Base-by-base conservation (phyloP, 2,797 vertebrate species). In the Mallotus villosus region DNA sequence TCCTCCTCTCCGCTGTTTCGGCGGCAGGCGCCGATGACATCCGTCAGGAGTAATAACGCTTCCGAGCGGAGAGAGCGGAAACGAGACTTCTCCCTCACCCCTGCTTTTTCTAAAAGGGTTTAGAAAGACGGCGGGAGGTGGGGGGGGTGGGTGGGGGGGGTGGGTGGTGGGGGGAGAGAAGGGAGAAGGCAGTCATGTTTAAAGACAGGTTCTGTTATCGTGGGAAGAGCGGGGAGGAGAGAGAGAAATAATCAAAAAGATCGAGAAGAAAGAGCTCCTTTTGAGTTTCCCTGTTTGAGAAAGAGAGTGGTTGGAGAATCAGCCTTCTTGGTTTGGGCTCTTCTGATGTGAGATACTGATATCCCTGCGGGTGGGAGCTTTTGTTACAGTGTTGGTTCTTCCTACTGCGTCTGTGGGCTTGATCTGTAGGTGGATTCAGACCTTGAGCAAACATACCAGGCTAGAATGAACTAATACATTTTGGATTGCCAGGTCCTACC, bases 21-120 rank as follows among this genome's bases (percentile, higher is more conserved):
- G 65, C 81, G n/a, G n/a, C n/a, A n/a, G n/a, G n/a, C 72, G 17
- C 55, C 51, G 53, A 68, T 60, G 64, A 34, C 64, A 82, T 88
- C 86, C 80, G 74, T 90, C 87, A 87, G 80, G 86, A 82, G 82
- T 85, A 83, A 86, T 84, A 82, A 81, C 72, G 69, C 66, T 73
- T 68, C 67, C 77, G 73, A 63, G 55, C 62, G 67, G 70, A 60
- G 70, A 60, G 22, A 77, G 37, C 59, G 34, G 68, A 71, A 51
- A 63, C 66, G 72, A 74, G 70, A 74, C 71, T 67, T 84, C 59
- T 80, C 58, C 22, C 59, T 60, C 59, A 60, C 14, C 59, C 9
- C 59, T 25, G 12, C 21, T 14, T 25, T 60, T 19, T 17, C 14
- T 7, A 34, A 9, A 29, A 29, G 29, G 17, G 17, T 61, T 3